A percentile compares a stretch with the other conserved stretches of the same genome.
Evolutionary conservation across 2,888 invertebrate genomes (phyloP).

Genomic region (Elmis aenea): DNA sequence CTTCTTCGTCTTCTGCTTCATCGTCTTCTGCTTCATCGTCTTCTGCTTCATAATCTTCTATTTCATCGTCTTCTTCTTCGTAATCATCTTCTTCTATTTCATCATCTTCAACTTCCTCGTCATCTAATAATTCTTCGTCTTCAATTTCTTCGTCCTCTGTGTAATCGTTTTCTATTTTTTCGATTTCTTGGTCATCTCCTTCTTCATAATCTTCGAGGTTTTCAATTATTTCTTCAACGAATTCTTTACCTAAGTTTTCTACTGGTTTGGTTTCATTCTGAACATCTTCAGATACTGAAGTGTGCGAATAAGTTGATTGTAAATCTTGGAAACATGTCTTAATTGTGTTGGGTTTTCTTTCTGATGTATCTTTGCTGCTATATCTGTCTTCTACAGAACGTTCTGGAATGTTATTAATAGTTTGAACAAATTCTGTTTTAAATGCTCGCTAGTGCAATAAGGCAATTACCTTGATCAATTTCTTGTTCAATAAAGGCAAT

Average conservation of each 20-base stretch:
- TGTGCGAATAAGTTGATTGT: conserved; percentile 37
- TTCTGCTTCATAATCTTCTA: conserved; percentile 49
- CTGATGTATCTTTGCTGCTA: conserved; percentile 35
- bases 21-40: conserved; percentile 47
- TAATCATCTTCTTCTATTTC: conserved; percentile 41
- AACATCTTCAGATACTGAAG: conserved; percentile 36
- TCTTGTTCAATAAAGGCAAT: conserved; percentile 40
- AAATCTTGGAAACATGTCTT: conserved; percentile 41
- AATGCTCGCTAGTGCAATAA: no score
- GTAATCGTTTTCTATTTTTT: conserved; percentile 39
- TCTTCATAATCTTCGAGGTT: conserved; percentile 22
- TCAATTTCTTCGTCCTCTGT: conserved; percentile 36
- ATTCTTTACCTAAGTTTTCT: conserved; percentile 13
- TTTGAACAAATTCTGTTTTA: conserved; percentile 5
- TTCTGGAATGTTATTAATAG: no score
- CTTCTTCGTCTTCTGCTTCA: conserved; percentile 14
- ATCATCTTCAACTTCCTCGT: conserved; percentile 43
- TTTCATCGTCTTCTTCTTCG: conserved; percentile 49
- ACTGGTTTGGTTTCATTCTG: conserved; percentile 11
- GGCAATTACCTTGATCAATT: conserved; percentile 38
- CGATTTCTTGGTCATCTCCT: conserved; percentile 26
- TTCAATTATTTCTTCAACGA: conserved; percentile 17
- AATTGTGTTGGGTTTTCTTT: conserved; percentile 22
- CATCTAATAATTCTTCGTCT: conserved; percentile 39
- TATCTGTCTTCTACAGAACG: conserved; percentile 44